Base-by-base conservation (phyloP, 2,797 vertebrate genomes). In the Mionectes olivaceus region DNA sequence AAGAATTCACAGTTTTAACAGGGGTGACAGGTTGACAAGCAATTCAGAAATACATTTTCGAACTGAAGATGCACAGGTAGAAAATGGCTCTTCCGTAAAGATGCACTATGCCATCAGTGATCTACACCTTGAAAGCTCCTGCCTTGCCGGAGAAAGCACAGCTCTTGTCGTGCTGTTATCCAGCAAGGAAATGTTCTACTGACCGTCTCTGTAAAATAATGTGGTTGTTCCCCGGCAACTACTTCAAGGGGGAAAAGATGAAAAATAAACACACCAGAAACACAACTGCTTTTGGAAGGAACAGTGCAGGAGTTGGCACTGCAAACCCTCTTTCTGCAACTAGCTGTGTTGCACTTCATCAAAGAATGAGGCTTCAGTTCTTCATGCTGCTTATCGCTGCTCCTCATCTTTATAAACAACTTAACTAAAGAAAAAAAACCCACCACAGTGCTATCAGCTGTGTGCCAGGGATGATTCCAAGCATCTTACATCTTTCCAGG, bases 91-190 rank as follows among this genome's bases (percentile, higher is more conserved):
- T 47, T 5, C 7, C 22, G 19, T 37, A 49, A 81, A 61, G 33
- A 44, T 1, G 13, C 28, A 83, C 27, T 0, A 0, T 30, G 19
- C 13, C 28, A 70, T 4, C 32, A 32, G 1, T 3, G 5, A 90
- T 4, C 16, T 6, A 14, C 17, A 39, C 17, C 19, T 41, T 27
- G 18, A 30, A 78, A 75, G 6, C 5, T 32, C 27, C 53, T 22
- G 15, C 35, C 37, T n/a, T 52, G 23, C 22, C 32, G 44, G 19
- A 60, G 12, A 4, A 43, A 56, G 15, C 44, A 21, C 11, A 24
- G 19, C 4, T 32, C 35, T 46, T 57, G 44, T 4, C 50, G 21
- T 2, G 8, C 53, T 35, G 13, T 16, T 77, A 60, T 8, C 23
- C 47, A 55, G 32, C 1, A 28, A 83, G 12, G 2, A 81, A 68